Evolutionary conservation across 2,797 vertebrate species (phyloP), one percentile per base, ranked within the genome.

Genomic region (Macroramphosus scolopax): DNA sequence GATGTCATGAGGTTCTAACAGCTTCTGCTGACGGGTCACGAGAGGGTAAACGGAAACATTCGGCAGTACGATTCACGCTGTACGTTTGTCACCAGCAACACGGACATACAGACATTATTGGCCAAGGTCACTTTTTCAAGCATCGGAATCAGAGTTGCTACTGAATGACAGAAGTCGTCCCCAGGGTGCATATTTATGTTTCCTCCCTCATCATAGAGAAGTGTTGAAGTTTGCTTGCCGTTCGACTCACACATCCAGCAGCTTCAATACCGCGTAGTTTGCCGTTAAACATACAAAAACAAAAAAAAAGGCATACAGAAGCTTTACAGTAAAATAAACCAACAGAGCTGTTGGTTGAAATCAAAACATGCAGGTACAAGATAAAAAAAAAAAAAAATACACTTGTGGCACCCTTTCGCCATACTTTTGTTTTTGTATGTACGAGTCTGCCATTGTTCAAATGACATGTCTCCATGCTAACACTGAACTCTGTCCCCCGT

Each of bases 361-460:
- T 66, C 45, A 82, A 78, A 77, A 86, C 88, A 87, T 88, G 88
- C 88, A 81, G 20, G 30, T 83, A 86, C 66, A 83, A 85, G 83
- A 80, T 64, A 18, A 29, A 52, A 18, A 32, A 55, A 30, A 58
- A 53, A 50, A 57, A 49, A 53, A 39, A 57, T n/a, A n/a, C n/a
- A n/a, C 52, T 54, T 75, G 86, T 92, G 90, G 89, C 89, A 92
- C 88, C 81, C 66, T 78, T 89, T 81, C 28, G 73, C 69, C 56
- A 17, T 62, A 68, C 63, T 63, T 51, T 53, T 24, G n/a, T 53
- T 47, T 55, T 51, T 48, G 12, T 57, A 30, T 54, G 13, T 65
- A 47, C 32, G 29, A 45, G 49, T 74, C 57, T 56, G 63, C 68
- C 38, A 5, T 63, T 22, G 28, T 36, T 62, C 44, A 56, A 47